Evolutionary conservation across 2,113 vertebrate genomes (phyloP).

Genomic region (Progne subis): DNA sequence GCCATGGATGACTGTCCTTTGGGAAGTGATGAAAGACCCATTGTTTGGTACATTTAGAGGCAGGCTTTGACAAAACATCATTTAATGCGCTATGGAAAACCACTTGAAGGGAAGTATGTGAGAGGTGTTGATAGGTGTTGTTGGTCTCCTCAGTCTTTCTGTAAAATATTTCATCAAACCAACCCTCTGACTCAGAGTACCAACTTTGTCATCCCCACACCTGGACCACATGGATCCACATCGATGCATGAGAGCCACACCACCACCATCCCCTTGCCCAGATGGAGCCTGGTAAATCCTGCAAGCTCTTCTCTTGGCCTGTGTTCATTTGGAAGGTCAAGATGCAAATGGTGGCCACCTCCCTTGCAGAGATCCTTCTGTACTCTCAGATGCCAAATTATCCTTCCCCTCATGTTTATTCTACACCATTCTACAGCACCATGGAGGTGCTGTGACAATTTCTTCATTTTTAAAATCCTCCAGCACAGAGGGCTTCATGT

Average conservation of each 20-base stretch:
- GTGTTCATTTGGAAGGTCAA: fast-evolving
- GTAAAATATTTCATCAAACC: not conserved
- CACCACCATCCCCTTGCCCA: not conserved
- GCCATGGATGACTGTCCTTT: not conserved
- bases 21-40: constrained; percentile 7
- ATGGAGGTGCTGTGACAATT: not conserved
- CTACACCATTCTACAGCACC: too few relatives aligned
- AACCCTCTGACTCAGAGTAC: not conserved
- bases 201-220: not conserved
- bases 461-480: not conserved
- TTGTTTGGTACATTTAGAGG: not conserved
- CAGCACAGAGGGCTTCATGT: not conserved
- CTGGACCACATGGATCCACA: not conserved
- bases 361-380: not conserved
- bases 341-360: fast-evolving
- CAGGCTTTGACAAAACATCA: not conserved
- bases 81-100: not conserved
- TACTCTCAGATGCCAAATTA: not conserved
- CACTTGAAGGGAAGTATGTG: not conserved
- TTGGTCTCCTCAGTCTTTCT: not conserved
- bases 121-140: not conserved
- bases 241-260: fast-evolving
- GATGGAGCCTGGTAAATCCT: not conserved
- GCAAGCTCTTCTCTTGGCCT: not conserved
- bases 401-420: not conserved